Conservation (phyloP, 2,888 invertebrate genomes). For the Helleia helle region DNA sequence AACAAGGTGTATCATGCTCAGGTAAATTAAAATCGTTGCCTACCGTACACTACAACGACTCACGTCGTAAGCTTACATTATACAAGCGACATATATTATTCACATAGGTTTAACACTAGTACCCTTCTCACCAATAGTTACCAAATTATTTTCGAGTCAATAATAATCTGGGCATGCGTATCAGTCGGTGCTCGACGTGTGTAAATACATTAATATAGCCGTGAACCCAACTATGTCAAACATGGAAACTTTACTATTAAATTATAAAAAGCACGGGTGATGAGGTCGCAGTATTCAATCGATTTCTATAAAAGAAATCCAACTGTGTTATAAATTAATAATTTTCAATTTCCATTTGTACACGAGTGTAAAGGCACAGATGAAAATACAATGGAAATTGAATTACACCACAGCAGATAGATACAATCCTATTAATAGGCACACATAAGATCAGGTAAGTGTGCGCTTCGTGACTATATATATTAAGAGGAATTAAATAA, state of each 20-base stretch:
- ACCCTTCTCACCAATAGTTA: slow-evolving; percentile 25
- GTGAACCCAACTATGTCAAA: slow-evolving; percentile 26
- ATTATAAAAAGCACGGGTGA: slow-evolving; percentile 26
- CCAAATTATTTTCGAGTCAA: slow-evolving; percentile 21
- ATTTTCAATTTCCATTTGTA: too few species aligned
- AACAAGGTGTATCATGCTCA: slow-evolving; percentile 7
- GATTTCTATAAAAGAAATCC: not conserved
- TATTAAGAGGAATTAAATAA: not conserved
- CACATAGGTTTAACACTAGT: slow-evolving; percentile 24
- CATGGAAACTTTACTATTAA: slow-evolving; percentile 26
- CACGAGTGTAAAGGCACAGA: not conserved
- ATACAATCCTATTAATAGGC: not conserved
- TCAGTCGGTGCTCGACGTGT: slow-evolving; percentile 28
- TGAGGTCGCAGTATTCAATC: slow-evolving; percentile 16
- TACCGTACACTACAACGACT: slow-evolving; percentile 25
- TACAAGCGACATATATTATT: slow-evolving; percentile 36
- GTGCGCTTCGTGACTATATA: not conserved
- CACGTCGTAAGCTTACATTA: slow-evolving; percentile 29
- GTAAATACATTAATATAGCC: slow-evolving; percentile 15
- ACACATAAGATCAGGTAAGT: not conserved
- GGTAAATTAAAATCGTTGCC: slow-evolving; percentile 12
- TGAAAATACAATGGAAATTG: not conserved
- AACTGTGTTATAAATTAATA: too few species aligned
- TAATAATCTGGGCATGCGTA: slow-evolving; percentile 56
- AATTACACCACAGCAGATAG: not conserved